A percentile compares a stretch with the other conserved stretches of the same genome.
Evolutionary conservation across 2,113 vertebrate genomes (phyloP).

Genomic region (Entelurus aequoreus): DNA sequence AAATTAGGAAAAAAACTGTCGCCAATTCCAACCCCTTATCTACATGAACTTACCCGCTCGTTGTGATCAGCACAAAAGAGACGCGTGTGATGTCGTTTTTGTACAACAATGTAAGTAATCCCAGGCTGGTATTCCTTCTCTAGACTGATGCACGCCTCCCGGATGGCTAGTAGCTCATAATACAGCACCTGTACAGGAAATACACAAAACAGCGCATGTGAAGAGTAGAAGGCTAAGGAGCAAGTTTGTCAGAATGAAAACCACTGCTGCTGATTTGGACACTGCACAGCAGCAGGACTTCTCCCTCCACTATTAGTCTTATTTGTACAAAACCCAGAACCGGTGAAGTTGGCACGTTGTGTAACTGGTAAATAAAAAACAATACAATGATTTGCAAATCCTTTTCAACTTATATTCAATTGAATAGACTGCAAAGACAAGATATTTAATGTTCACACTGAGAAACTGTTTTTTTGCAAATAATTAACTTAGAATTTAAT

Average conservation of each 20-base stretch:
- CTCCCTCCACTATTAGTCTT: too few species aligned
- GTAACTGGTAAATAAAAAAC: too few species aligned
- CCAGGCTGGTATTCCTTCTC: conserved; percentile 99
- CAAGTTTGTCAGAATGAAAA: background rate
- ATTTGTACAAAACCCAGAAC: too few species aligned
- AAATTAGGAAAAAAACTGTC: background rate
- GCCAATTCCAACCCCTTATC: conserved; percentile 30
- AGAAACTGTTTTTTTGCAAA: too few species aligned
- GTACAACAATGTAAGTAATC: conserved; percentile 98
- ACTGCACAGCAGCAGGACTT: too few species aligned
- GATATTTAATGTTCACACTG: too few species aligned
- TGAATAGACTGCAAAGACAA: too few species aligned
- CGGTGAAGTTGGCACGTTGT: too few species aligned
- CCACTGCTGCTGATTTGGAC: background rate
- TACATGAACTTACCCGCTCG: conserved; percentile 83
- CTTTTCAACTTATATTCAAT: too few species aligned
- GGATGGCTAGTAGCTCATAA: conserved; percentile 95
- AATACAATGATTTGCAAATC: too few species aligned
- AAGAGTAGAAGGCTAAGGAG: background rate
- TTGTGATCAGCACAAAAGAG: conserved; percentile 97
- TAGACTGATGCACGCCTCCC: conserved; percentile 97
- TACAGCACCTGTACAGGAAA: conserved; percentile 82
- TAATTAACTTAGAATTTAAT: too few species aligned
- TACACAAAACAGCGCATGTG: too few species aligned
- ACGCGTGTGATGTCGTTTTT: conserved; percentile 96